Evolutionary conservation across 2,797 vertebrate species (phyloP).

Genomic region (Echiichthys vipera): DNA sequence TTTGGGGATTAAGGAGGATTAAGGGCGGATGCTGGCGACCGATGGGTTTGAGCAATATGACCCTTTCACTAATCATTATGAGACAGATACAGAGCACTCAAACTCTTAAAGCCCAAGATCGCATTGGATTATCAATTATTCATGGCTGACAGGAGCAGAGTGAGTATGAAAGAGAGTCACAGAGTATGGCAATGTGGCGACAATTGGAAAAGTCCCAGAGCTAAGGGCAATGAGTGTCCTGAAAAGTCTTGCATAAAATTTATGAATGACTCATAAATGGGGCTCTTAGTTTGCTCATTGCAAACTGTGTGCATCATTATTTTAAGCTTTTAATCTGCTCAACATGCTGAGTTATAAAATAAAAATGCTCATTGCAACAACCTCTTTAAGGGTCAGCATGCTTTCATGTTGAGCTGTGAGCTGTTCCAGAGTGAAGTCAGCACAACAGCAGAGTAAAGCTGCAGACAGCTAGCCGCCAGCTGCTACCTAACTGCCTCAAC

Average conservation of each 20-base stretch:
- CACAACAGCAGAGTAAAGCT: too few relatives aligned
- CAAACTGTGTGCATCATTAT: slow-evolving; percentile 29
- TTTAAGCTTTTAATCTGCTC: slow-evolving; percentile 57
- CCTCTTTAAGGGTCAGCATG: slow-evolving; percentile 1
- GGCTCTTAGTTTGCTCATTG: slow-evolving; percentile 26
- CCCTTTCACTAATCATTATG: slow-evolving; percentile 77
- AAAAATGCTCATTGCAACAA: slow-evolving; percentile 13
- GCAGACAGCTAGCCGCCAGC: too few relatives aligned
- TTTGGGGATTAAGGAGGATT: slow-evolving; percentile 82
- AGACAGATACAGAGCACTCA: slow-evolving; percentile 70
- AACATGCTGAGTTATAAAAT: slow-evolving; percentile 33
- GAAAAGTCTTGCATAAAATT: slow-evolving; percentile 24
- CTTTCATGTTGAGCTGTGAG: background rate
- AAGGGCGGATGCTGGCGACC: slow-evolving; percentile 72
- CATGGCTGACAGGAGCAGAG: slow-evolving; percentile 55
- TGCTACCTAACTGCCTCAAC: too few relatives aligned
- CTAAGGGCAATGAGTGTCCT: slow-evolving; percentile 11
- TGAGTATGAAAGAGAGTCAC: slow-evolving; percentile 30
- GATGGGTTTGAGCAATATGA: slow-evolving; percentile 69
- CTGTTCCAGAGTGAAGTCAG: background rate
- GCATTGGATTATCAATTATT: slow-evolving; percentile 80
- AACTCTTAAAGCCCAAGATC: slow-evolving; percentile 67
- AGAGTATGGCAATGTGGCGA: slow-evolving; percentile 22
- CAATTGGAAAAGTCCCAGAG: slow-evolving; percentile 20
- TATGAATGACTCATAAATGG: slow-evolving; percentile 41